Evolutionary conservation across 2,797 vertebrate species (phyloP).

Genomic region (Poliocrania exsul): DNA sequence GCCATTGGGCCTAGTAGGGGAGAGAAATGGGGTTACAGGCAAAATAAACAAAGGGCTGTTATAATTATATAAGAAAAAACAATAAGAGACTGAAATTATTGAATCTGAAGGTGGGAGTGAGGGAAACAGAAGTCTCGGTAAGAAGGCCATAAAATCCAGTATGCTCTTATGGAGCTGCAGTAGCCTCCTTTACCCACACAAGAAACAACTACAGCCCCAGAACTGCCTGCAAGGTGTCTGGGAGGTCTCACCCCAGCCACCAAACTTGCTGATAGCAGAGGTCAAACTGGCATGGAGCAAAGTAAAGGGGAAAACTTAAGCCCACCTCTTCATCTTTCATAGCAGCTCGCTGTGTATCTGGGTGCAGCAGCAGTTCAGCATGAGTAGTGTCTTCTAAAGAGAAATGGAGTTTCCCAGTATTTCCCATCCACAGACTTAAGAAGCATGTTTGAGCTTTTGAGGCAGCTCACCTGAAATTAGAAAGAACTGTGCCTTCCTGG

Average conservation of each 20-base stretch:
- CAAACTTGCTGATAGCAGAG: background rate
- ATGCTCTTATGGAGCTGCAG: background rate
- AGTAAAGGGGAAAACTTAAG: background rate
- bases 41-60: background rate
- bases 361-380: background rate
- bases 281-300: background rate
- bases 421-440: background rate
- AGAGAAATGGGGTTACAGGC: background rate
- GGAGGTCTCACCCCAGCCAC: background rate
- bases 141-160: background rate
- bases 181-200: background rate
- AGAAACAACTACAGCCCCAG: accelerated
- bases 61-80: background rate
- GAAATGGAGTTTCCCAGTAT: background rate
- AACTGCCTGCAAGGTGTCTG: background rate
- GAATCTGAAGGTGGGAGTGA: background rate
- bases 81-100: background rate
- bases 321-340: background rate
- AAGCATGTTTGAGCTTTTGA: background rate
- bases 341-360: background rate
- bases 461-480: background rate
- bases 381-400: background rate
- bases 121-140: background rate
- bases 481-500: background rate
- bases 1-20: background rate